Conservation (phyloP, 2,113 vertebrate species). For the Chloropsis hardwickii region DNA sequence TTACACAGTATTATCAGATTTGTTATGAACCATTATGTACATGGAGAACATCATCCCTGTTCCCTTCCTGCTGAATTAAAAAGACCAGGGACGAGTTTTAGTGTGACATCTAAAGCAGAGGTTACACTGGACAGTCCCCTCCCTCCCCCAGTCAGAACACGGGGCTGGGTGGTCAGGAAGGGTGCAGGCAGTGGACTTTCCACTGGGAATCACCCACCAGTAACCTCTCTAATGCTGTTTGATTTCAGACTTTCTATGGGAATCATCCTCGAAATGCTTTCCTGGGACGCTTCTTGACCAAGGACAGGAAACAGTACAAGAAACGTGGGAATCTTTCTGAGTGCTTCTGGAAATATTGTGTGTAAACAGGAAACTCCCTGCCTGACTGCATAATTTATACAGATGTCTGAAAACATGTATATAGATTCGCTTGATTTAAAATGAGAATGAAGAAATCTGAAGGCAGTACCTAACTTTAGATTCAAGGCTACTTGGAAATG, state of each 20-base stretch:
- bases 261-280: slow-evolving; percentile 37
- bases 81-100: not conserved
- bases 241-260: slow-evolving; percentile 40
- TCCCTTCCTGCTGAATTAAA: not conserved
- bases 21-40: not conserved
- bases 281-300: slow-evolving; percentile 54
- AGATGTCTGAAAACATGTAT: not conserved
- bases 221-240: not conserved
- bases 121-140: not conserved
- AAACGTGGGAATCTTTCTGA: slow-evolving; percentile 63
- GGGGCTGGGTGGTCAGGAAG: not conserved
- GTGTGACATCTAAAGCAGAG: not conserved
- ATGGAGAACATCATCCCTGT: not conserved
- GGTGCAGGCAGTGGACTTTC: not conserved
- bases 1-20: not conserved
- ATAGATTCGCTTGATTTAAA: not conserved
- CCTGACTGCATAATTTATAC: slow-evolving; percentile 4
- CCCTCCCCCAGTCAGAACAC: not conserved
- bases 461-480: not conserved
- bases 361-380: slow-evolving; percentile 34
- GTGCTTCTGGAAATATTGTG: slow-evolving; percentile 82
- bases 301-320: slow-evolving; percentile 60
- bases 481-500: not conserved
- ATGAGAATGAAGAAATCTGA: not conserved
- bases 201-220: not conserved